Conservation (phyloP, 2,113 vertebrate species). For the Pyxicephalus adspersus region DNA sequence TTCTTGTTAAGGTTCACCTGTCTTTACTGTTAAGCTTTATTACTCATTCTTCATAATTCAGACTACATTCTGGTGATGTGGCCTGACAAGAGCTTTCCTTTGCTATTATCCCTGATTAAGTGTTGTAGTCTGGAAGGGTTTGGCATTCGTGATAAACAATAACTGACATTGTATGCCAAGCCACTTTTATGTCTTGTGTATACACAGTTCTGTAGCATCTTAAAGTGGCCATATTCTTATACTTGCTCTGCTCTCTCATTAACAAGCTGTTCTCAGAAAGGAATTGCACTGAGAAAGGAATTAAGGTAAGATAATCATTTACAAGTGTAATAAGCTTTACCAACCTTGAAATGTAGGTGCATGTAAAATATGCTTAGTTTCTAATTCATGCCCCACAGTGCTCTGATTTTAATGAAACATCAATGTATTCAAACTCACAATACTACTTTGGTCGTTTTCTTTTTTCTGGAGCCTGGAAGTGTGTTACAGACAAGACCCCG, state of each 20-base stretch:
- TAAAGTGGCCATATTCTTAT: conserved; percentile 20
- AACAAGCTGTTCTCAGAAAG: conserved; percentile 68
- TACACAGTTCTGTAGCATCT: background rate
- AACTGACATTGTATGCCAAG: too few species aligned
- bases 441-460: too few species aligned
- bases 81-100: background rate
- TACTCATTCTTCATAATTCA: background rate
- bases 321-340: too few species aligned
- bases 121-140: too few species aligned
- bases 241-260: conserved; percentile 44
- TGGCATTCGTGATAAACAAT: too few species aligned
- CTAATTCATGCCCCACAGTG: too few species aligned
- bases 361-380: too few species aligned
- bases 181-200: too few species aligned
- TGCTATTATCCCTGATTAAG: background rate
- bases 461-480: too few species aligned
- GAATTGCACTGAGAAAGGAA: conserved; percentile 60
- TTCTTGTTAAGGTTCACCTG: background rate
- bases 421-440: too few species aligned
- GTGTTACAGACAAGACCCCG: background rate
- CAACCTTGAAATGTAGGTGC: too few species aligned
- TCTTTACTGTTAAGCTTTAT: background rate
- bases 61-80: background rate
- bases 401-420: too few species aligned
- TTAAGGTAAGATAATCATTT: conserved; percentile 68